Evolutionary conservation across 92 coral and sea anemone genomes (phyloP).

Genomic region (Palythoa heliodiscus): DNA sequence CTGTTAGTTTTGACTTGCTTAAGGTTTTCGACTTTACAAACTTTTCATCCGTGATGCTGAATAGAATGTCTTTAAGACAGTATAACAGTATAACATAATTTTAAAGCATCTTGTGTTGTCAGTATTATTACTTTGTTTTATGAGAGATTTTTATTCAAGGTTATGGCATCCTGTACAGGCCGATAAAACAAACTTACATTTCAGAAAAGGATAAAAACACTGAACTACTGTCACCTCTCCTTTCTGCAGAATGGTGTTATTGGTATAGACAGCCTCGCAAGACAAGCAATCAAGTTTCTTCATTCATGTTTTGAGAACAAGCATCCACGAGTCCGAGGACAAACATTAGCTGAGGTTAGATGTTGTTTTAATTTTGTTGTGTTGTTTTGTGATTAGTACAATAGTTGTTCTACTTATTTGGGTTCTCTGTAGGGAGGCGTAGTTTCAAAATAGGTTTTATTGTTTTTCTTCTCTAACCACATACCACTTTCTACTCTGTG

Average conservation of each 20-base stretch:
- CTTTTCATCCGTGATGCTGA: too few relatives aligned
- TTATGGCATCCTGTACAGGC: background rate
- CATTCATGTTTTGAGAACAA: conserved; percentile 82
- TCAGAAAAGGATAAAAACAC: background rate
- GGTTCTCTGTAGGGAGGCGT: too few relatives aligned
- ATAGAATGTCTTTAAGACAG: too few relatives aligned
- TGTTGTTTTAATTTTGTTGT: background rate
- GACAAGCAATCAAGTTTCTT: conserved; percentile 86
- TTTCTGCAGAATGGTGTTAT: conserved; percentile 46
- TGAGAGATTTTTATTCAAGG: background rate
- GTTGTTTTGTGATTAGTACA: too few relatives aligned
- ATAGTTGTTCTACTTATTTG: background rate
- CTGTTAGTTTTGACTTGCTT: too few relatives aligned
- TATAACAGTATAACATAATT: too few relatives aligned
- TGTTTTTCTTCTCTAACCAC: too few relatives aligned
- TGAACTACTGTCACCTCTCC: background rate
- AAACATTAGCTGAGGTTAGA: conserved; percentile 90
- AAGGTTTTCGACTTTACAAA: too few relatives aligned
- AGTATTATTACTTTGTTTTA: too few relatives aligned
- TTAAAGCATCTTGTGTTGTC: too few relatives aligned
- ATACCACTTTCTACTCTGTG: too few relatives aligned
- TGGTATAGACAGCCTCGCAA: conserved; percentile 87
- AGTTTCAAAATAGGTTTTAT: too few relatives aligned
- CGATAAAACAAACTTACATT: background rate
- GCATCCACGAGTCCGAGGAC: conserved; percentile 97